Evolutionary conservation across 1,140 invertebrate species (phyloP).

Genomic region (Marisa cornuarietis): DNA sequence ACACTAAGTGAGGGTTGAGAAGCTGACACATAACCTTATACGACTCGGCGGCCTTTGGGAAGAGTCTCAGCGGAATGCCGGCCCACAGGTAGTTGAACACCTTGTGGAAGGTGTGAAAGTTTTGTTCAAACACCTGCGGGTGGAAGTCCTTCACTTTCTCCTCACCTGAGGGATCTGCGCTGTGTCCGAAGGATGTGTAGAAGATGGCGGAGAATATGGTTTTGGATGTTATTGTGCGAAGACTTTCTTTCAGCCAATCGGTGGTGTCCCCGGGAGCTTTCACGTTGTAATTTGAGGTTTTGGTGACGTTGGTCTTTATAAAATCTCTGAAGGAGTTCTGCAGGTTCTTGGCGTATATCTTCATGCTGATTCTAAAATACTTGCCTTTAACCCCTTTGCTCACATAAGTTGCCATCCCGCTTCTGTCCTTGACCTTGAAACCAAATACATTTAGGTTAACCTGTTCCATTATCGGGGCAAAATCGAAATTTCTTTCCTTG

Average conservation of each 20-base stretch:
- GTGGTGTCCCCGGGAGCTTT: slow-evolving; percentile 23
- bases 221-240: slow-evolving; percentile 56
- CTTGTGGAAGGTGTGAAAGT: slow-evolving; percentile 64
- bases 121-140: slow-evolving; percentile 53
- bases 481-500: slow-evolving; percentile 64
- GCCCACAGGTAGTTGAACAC: slow-evolving; percentile 67
- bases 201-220: slow-evolving; percentile 63
- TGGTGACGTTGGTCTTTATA: too few relatives aligned
- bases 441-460: slow-evolving; percentile 66
- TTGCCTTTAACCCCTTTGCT: slow-evolving; percentile 61
- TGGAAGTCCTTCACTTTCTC: slow-evolving; percentile 46
- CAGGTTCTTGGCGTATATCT: slow-evolving; percentile 55
- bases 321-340: slow-evolving; percentile 36
- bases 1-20: slow-evolving; percentile 51
- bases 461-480: slow-evolving; percentile 64
- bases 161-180: slow-evolving; percentile 11
- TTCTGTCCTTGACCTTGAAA: slow-evolving; percentile 56
- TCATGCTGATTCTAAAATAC: slow-evolving; percentile 49
- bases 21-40: slow-evolving; percentile 54
- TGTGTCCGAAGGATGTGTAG: slow-evolving; percentile 64
- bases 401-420: slow-evolving; percentile 62
- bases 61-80: slow-evolving; percentile 58
- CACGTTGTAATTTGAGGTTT: background rate
- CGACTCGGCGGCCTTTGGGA: slow-evolving; percentile 59
- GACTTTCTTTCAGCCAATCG: slow-evolving; percentile 49